These are phyloP conservation scores for Tangara arthus DNA, from an alignment of 2,797 vertebrate species.

Conservation along the genomic window DNA sequence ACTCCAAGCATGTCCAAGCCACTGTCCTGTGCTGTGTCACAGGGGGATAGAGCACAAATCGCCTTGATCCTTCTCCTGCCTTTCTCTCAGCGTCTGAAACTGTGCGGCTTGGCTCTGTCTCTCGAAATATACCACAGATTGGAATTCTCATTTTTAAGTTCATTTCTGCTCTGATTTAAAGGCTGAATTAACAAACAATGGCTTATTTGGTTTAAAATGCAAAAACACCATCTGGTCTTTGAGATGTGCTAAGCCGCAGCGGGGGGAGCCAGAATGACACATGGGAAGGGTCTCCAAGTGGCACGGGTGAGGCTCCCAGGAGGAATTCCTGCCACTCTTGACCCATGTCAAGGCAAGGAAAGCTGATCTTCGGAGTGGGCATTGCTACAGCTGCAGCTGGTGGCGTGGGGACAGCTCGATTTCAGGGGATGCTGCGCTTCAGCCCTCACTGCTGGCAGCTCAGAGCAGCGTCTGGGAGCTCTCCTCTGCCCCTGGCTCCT, in stretches of 20 bases:
- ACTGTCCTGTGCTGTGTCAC: background rate
- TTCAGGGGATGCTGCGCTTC: background rate
- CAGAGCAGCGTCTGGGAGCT: background rate
- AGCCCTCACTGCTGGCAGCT: background rate
- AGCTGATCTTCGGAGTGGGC: slow-evolving; percentile 17
- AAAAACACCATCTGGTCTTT: slow-evolving; percentile 76
- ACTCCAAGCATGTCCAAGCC: background rate
- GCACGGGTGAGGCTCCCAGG: background rate
- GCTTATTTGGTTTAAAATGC: slow-evolving; percentile 76
- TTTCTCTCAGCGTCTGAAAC: background rate
- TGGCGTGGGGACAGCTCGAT: background rate
- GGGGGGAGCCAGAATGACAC: slow-evolving; percentile 9
- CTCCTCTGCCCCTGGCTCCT: background rate
- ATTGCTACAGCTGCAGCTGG: background rate
- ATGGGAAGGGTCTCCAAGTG: slow-evolving; percentile 17
- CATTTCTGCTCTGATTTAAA: slow-evolving; percentile 63
- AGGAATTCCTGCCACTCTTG: background rate
- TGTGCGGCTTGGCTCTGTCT: background rate
- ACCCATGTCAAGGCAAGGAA: slow-evolving; percentile 47
- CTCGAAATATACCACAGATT: background rate
- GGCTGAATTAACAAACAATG: slow-evolving; percentile 76
- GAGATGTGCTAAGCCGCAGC: slow-evolving; percentile 32
- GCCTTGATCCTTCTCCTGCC: background rate
- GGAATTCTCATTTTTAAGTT: slow-evolving; percentile 47
- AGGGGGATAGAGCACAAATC: background rate